A percentile compares a stretch with the other conserved stretches of the same genome.
phyloP scores from a whole-genome alignment of 2,888 invertebrate genomes.

The Candidula unifasciata region DNA sequence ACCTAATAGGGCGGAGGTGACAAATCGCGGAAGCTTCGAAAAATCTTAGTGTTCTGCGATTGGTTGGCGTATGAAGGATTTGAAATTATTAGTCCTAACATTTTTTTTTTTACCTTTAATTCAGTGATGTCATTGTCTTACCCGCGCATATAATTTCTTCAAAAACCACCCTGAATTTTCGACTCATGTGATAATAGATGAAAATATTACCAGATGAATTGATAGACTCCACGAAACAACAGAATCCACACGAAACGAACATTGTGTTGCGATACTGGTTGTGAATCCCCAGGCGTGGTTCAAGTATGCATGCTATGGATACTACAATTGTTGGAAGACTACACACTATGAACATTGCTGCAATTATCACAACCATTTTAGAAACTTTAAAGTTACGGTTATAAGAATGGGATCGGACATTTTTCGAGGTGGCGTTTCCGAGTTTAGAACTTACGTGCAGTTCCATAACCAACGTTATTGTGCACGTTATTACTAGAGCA shows the following conservation, averaged over 20 bases:
- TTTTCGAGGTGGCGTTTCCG: not conserved
- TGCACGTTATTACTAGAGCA: not conserved
- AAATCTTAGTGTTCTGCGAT: too few species aligned
- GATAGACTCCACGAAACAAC: conserved; percentile 1
- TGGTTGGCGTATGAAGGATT: too few species aligned
- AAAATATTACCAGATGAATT: conserved; percentile 14
- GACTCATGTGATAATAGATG: conserved; percentile 4
- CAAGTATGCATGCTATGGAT: not conserved
- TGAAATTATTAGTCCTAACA: too few species aligned
- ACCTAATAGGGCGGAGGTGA: too few species aligned
- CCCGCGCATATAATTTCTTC: too few species aligned
- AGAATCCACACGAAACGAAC: not conserved
- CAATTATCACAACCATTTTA: conserved; percentile 3
- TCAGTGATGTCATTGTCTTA: too few species aligned
- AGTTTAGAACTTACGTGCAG: not conserved
- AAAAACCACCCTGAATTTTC: not conserved
- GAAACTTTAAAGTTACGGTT: not conserved
- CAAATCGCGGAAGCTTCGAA: too few species aligned
- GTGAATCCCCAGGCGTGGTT: not conserved
- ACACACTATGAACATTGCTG: not conserved
- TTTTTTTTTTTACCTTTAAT: too few species aligned
- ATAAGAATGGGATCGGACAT: not conserved
- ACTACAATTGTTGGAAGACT: not conserved
- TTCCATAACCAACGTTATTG: not conserved
- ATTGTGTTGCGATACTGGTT: too few species aligned